phyloP scores from a whole-genome alignment of 1,140 invertebrate species.

The Telenomus remus region DNA sequence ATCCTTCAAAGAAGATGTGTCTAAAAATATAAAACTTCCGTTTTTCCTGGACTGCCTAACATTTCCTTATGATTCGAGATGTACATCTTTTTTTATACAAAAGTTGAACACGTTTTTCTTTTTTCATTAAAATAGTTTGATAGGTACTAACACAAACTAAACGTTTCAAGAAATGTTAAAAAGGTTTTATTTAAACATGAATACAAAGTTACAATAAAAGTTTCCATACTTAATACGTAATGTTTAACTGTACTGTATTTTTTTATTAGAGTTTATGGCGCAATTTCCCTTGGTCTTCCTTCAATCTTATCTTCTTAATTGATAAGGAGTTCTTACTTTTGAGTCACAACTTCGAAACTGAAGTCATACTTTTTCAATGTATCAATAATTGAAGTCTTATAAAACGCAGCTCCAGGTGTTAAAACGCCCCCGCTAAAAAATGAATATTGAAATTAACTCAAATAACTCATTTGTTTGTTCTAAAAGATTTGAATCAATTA shows the following conservation, averaged over 20 bases:
- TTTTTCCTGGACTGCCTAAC: no score
- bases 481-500: background rate
- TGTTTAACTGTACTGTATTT: background rate
- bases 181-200: background rate
- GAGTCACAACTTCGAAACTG: slow-evolving; percentile 77
- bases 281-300: no score
- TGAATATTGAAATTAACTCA: slow-evolving; percentile 11
- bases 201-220: background rate
- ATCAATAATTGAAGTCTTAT: slow-evolving; percentile 80
- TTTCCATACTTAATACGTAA: background rate
- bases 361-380: slow-evolving; percentile 78
- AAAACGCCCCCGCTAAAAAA: slow-evolving; percentile 74
- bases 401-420: slow-evolving; percentile 76
- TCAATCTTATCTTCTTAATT: background rate
- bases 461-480: slow-evolving; percentile 11
- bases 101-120: no score
- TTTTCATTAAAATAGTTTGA: no score
- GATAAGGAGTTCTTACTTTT: slow-evolving; percentile 15
- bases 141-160: no score
- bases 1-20: no score
- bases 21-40: no score
- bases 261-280: background rate
- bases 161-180: background rate
- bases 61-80: no score
- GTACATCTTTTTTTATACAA: no score